Conservation (phyloP, 2,888 invertebrate genomes). For the Lymantria monacha region DNA sequence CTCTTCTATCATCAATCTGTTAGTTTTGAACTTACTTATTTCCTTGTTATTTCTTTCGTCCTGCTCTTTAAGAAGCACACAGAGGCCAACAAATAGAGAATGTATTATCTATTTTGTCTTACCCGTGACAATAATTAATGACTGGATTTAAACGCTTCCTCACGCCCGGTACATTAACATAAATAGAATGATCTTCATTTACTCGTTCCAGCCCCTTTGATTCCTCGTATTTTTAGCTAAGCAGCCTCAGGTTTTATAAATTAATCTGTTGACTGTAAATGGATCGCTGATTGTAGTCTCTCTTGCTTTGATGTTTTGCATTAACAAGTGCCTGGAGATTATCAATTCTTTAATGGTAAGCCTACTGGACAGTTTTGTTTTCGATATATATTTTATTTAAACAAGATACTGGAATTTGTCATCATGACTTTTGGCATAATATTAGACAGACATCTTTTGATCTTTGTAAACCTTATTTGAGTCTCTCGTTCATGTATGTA, state of each 20-base stretch:
- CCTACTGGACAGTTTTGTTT: conserved; percentile 48
- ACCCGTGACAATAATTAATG: conserved; percentile 81
- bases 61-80: conserved; percentile 61
- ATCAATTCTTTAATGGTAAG: conserved; percentile 62
- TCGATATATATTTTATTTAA: conserved; percentile 32
- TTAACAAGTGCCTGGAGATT: conserved; percentile 72
- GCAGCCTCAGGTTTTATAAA: conserved; percentile 70
- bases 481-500: no score
- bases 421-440: no score
- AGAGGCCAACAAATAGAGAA: conserved; percentile 76
- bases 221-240: conserved; percentile 77
- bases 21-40: conserved; percentile 60
- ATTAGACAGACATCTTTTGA: no score
- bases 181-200: conserved; percentile 80
- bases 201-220: conserved; percentile 75
- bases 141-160: conserved; percentile 82
- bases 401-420: no score
- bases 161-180: conserved; percentile 82
- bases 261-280: conserved; percentile 73
- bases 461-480: no score
- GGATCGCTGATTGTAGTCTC: conserved; percentile 48
- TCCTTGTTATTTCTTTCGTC: conserved; percentile 74
- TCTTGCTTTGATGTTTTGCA: conserved; percentile 75
- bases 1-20: conserved; percentile 72
- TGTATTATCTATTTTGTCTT: conserved; percentile 81